These are phyloP conservation scores for Drosophila yakuba DNA, from an alignment of 1,140 invertebrate species.

Conservation along the genomic window DNA sequence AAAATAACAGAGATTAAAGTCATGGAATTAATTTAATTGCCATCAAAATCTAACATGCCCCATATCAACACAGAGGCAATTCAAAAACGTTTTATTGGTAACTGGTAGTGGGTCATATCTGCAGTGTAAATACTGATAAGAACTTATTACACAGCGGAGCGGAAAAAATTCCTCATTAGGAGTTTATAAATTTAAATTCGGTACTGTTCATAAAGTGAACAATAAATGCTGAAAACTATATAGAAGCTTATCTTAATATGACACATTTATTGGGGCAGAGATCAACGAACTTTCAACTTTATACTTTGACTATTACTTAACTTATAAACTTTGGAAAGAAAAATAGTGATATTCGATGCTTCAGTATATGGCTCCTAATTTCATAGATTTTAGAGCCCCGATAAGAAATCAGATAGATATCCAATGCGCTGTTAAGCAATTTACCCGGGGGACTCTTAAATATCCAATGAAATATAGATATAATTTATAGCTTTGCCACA, in stretches of 20 bases:
- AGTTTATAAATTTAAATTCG: constrained; percentile 43
- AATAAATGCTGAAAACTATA: constrained; percentile 15
- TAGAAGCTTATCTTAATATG: constrained; percentile 3
- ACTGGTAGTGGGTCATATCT: background rate
- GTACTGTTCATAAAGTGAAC: constrained; percentile 23
- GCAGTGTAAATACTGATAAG: background rate
- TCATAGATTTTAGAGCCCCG: background rate
- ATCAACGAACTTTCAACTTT: constrained; percentile 2
- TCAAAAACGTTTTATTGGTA: background rate
- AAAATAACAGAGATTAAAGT: constrained; percentile 16
- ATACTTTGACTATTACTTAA: background rate
- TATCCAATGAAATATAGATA: constrained; percentile 3
- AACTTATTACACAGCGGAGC: background rate
- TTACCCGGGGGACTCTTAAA: constrained; percentile 7
- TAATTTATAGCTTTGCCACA: constrained; percentile 24
- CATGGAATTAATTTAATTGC: constrained; percentile 14
- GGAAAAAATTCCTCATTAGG: no score
- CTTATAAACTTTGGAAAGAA: background rate
- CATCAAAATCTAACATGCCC: background rate
- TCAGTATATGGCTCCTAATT: background rate
- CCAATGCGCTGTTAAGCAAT: constrained; percentile 27
- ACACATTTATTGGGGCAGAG: background rate
- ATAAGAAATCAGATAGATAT: constrained; percentile 25
- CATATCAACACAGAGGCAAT: background rate
- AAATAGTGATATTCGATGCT: background rate